Conservation (phyloP, 1,140 invertebrate genomes). For the Berghia stephanieae region DNA sequence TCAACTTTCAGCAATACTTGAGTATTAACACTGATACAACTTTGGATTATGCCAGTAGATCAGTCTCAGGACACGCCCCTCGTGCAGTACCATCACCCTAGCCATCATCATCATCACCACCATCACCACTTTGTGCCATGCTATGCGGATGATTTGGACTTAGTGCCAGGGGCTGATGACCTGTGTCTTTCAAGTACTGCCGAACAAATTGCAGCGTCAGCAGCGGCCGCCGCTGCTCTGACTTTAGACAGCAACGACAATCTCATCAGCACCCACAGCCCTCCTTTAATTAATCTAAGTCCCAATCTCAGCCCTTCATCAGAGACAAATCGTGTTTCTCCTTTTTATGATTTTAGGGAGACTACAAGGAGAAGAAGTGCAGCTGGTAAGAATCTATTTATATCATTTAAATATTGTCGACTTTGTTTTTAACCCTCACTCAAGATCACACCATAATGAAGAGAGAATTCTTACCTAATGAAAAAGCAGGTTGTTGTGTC, state of each 20-base stretch:
- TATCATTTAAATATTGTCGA: too few relatives aligned
- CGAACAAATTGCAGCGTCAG: conserved; percentile 23
- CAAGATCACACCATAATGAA: too few relatives aligned
- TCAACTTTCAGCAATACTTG: too few relatives aligned
- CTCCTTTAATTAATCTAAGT: conserved; percentile 65
- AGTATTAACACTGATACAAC: too few relatives aligned
- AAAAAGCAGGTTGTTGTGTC: too few relatives aligned
- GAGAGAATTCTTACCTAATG: too few relatives aligned
- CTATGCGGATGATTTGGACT: conserved; percentile 25
- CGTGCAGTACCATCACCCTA: conserved; percentile 32
- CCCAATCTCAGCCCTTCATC: conserved; percentile 63
- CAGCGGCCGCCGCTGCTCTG: conserved; percentile 17
- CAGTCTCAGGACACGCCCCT: conserved; percentile 17
- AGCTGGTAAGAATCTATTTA: conserved; percentile 50
- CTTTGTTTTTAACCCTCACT: too few relatives aligned
- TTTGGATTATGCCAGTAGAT: conserved; percentile 36
- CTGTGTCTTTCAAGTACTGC: conserved; percentile 21
- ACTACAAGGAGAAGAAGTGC: conserved; percentile 54
- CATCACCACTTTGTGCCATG: conserved; percentile 32
- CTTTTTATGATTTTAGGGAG: conserved; percentile 63
- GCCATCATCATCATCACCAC: background rate
- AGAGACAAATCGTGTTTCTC: conserved; percentile 58
- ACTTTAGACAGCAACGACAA: conserved; percentile 36
- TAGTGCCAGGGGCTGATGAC: conserved; percentile 25
- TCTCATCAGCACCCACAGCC: conserved; percentile 63